These are phyloP conservation scores for Sylvia borin DNA, from an alignment of 2,797 vertebrate genomes.

Conservation along the genomic window DNA sequence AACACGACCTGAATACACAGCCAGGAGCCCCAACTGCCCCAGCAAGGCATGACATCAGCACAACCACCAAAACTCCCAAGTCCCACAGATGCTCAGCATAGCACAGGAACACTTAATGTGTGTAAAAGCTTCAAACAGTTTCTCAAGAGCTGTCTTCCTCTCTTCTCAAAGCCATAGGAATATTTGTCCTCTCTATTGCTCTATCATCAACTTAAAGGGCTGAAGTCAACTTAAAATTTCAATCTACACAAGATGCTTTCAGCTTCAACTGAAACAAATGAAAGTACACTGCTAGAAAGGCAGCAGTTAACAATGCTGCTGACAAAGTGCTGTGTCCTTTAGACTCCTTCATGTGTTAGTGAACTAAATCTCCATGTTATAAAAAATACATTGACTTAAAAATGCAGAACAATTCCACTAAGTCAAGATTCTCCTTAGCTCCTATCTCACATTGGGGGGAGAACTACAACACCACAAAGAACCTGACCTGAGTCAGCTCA, in stretches of 20 bases:
- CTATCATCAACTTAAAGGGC: not conserved
- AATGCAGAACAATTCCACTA: not conserved
- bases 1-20: not conserved
- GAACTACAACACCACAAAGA: not conserved
- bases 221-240: not conserved
- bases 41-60: not conserved
- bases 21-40: not conserved
- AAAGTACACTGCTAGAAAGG: not conserved
- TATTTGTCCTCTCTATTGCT: not conserved
- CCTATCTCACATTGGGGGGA: fast-evolving
- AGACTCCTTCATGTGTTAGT: not conserved
- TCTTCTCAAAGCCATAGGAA: not conserved
- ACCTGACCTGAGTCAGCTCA: not conserved
- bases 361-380: not conserved
- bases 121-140: not conserved
- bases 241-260: not conserved
- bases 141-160: not conserved
- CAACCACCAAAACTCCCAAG: not conserved
- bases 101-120: not conserved
- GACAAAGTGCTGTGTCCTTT: not conserved
- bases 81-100: not conserved
- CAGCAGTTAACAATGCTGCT: fast-evolving
- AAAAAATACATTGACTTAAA: not conserved
- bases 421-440: not conserved
- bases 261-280: not conserved